These are phyloP conservation scores for Buceros bicornis DNA, from an alignment of 2,797 vertebrate genomes.

Conservation along the genomic window DNA sequence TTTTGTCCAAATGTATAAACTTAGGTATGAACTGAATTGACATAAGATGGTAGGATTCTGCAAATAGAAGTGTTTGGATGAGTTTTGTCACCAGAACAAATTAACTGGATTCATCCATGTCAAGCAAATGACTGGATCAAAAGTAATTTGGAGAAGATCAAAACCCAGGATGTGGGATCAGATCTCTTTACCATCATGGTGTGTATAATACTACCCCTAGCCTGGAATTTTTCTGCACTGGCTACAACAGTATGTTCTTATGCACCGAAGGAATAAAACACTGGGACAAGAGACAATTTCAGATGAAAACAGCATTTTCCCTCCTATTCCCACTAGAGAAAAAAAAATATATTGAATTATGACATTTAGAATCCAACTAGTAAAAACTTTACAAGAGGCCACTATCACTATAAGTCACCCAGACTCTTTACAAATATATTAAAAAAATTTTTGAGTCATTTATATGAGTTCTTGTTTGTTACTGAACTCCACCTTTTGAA, in stretches of 20 bases:
- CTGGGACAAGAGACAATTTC: not conserved
- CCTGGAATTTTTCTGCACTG: not conserved
- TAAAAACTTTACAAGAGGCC: not conserved
- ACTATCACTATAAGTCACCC: not conserved
- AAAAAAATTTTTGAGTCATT: not conserved
- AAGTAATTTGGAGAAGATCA: not conserved
- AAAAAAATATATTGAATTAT: not conserved
- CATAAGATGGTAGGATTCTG: not conserved
- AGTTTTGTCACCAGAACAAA: not conserved
- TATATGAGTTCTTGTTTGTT: not conserved
- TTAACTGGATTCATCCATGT: not conserved
- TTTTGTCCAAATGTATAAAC: constrained; percentile 36
- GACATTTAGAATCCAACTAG: not conserved
- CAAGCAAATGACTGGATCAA: not conserved
- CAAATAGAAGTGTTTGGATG: not conserved
- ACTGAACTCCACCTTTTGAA: not conserved
- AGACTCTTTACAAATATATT: not conserved
- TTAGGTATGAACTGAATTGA: not conserved
- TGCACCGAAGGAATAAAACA: not conserved
- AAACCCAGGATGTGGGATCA: not conserved
- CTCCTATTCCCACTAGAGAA: not conserved
- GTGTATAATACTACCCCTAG: not conserved
- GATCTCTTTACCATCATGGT: not conserved
- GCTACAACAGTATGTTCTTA: not conserved
- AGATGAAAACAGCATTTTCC: not conserved